Base-by-base conservation (phyloP, 2,113 vertebrate species). In the Herpailurus yagouaroundi region DNA sequence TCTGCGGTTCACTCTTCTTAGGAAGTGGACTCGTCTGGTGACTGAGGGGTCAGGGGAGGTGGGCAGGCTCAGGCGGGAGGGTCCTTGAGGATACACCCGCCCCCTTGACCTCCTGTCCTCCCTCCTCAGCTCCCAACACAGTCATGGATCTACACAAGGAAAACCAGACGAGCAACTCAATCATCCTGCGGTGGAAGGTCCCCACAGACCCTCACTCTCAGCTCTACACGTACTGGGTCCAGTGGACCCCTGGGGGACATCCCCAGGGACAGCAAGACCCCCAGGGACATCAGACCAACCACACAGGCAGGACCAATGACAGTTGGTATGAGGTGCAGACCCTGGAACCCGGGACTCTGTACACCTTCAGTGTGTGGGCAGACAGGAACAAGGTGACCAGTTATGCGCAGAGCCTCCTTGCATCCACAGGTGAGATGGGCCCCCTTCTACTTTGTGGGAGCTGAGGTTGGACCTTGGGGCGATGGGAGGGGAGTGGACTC, bases 121-220 rank as follows among this genome's bases (percentile, higher is more conserved):
- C 45, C 18, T 7, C 55, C 36, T 68, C 87, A 98, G 98, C 79
- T 48, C 97, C 98, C 69, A 97, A 12, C 0, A 8, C 12, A 15
- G 97, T 98, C 60, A 74, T 0, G 3, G 77, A 84, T 2, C 87
- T 98, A 48, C 25, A 60, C 45, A 94, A 45, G 1, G 29, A 41
- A 16, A 89, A 8, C 57, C 57, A 60, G 57, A 60, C 57, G 3
- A 60, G 8, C 57, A 23, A 23, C 21, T 60, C 57, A 23, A 23
- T 31, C 64, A 66, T 29, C 12, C 27, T 98, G 36, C 15, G 0
- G 8, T 98, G 98, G 97, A 7, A 25, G 14, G 57, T 84, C 3
- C 97, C 98, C 0, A 0, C 2, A 11, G 97, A 97, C 85, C 29
- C 1, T 5, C 4, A 36, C 7, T 12, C 25, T 7, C 7, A 16